Evolutionary conservation across 2,888 invertebrate genomes (phyloP).

Genomic region (Eucera pruinosa): DNA sequence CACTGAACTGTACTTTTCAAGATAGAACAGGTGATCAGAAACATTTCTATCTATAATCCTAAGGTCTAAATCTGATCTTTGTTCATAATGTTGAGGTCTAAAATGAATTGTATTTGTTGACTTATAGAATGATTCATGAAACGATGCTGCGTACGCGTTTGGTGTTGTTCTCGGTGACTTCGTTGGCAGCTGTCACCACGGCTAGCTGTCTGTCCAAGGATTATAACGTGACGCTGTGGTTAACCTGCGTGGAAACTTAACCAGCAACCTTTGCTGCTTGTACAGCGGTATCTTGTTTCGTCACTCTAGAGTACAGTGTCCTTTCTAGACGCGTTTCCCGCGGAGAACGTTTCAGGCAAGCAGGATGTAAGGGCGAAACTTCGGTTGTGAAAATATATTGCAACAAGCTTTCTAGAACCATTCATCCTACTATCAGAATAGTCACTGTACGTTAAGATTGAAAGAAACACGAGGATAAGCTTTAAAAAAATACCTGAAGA

Average conservation of each 20-base stretch:
- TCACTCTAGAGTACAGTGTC: conserved; percentile 62
- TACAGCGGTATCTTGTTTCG: conserved; percentile 67
- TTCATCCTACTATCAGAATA: too few relatives aligned
- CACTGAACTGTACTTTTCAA: too few relatives aligned
- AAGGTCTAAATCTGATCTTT: too few relatives aligned
- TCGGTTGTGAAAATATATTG: not conserved
- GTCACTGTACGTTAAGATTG: too few relatives aligned
- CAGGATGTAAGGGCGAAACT: not conserved
- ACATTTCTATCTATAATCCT: too few relatives aligned
- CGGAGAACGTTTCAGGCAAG: conserved; percentile 32
- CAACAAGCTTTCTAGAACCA: too few relatives aligned
- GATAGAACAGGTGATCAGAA: too few relatives aligned
- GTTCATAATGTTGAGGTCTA: too few relatives aligned
- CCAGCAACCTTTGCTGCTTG: conserved; percentile 51
- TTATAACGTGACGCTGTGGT: conserved; percentile 71
- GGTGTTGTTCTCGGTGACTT: conserved; percentile 6
- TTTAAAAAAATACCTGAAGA: too few relatives aligned
- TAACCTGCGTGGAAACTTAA: conserved; percentile 60
- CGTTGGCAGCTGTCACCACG: conserved; percentile 14
- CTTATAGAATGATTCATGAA: not conserved
- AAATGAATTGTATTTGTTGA: too few relatives aligned
- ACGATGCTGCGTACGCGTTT: conserved; percentile 11
- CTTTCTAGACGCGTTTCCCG: conserved; percentile 42
- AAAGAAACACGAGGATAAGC: too few relatives aligned
- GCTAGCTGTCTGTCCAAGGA: conserved; percentile 39